A percentile compares a stretch with the other conserved stretches of the same genome.
phyloP scores from a whole-genome alignment of 2,797 vertebrate genomes.

The Chrysocyon brachyurus region DNA sequence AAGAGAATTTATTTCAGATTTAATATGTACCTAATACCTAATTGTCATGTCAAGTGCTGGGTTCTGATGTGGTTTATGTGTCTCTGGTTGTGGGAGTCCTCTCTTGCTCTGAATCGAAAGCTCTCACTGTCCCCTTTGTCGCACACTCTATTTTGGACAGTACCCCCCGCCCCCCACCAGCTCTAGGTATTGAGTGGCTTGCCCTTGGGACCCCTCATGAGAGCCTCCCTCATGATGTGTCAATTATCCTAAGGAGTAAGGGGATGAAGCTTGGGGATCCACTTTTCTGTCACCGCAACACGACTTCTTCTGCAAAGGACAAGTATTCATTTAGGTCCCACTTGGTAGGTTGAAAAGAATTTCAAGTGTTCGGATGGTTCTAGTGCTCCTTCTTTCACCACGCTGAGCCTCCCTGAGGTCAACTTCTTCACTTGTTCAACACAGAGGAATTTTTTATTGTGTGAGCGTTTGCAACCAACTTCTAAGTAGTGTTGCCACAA shows the following conservation, averaged over 20 bases:
- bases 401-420: slow-evolving; percentile 45
- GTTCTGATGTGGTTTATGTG: background rate
- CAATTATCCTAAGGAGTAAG: background rate
- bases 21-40: background rate
- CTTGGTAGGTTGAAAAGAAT: slow-evolving; percentile 23
- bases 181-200: background rate
- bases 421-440: slow-evolving; percentile 14
- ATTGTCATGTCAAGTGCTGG: background rate
- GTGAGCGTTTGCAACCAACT: background rate
- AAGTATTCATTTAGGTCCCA: slow-evolving; percentile 32
- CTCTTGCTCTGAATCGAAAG: background rate
- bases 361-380: slow-evolving; percentile 49
- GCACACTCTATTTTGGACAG: background rate
- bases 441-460: slow-evolving; percentile 54
- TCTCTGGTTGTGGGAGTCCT: background rate
- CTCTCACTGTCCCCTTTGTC: background rate
- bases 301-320: background rate
- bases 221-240: background rate
- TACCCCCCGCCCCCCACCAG: background rate
- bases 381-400: background rate
- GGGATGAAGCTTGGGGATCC: background rate
- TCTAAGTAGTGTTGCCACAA: background rate
- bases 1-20: background rate
- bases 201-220: background rate
- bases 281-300: background rate